Conservation (phyloP, 2,113 vertebrate genomes). For the Ptychochromis oligacanthus region DNA sequence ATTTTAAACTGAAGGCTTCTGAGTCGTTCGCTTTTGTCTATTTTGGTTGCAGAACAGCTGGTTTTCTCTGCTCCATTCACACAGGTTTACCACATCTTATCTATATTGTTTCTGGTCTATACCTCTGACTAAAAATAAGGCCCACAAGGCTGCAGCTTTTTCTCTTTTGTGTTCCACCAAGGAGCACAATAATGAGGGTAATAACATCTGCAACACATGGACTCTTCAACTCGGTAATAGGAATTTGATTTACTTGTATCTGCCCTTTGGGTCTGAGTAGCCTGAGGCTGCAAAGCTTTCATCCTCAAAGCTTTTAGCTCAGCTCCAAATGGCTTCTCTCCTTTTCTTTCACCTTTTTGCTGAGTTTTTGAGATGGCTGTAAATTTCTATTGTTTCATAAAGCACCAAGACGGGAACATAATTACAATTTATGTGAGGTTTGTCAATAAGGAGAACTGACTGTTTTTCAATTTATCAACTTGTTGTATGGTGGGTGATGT, state of each 20-base stretch:
- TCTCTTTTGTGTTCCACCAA: slow-evolving; percentile 28
- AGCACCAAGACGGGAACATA: background rate
- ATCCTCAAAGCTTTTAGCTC: slow-evolving; percentile 25
- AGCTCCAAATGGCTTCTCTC: slow-evolving; percentile 9
- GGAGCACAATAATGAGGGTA: slow-evolving; percentile 50
- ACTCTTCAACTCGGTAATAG: slow-evolving; percentile 39
- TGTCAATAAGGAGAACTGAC: background rate
- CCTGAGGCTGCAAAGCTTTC: slow-evolving; percentile 35
- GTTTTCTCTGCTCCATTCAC: background rate
- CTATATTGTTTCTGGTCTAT: background rate
- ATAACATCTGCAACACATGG: slow-evolving; percentile 47
- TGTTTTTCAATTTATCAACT: background rate
- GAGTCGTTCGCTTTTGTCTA: background rate
- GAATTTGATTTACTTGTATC: slow-evolving; percentile 60
- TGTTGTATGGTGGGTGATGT: background rate
- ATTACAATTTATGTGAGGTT: background rate
- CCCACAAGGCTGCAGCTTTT: background rate
- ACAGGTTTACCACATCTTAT: background rate
- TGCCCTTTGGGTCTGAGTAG: slow-evolving; percentile 39
- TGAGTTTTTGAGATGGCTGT: background rate
- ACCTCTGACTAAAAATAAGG: slow-evolving; percentile 3
- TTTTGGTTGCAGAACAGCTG: background rate
- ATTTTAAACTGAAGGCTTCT: background rate
- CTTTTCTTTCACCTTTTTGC: background rate
- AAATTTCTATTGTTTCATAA: background rate